phyloP scores from a whole-genome alignment of 2,888 invertebrate genomes.

The Melikaiella ostensackeni region DNA sequence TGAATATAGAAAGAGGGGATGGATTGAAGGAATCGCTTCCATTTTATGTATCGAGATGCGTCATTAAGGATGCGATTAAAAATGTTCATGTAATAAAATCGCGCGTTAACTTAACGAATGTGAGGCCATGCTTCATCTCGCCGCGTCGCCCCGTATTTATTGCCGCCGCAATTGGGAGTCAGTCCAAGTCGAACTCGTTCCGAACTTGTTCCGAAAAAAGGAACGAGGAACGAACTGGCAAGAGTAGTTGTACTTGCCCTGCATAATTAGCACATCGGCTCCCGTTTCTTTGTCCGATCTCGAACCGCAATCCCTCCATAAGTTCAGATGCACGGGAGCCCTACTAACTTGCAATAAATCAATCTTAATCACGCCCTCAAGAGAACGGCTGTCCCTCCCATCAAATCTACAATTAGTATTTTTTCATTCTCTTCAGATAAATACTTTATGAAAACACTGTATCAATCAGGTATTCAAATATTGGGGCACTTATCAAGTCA shows the following conservation, averaged over 20 bases:
- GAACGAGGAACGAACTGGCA: constrained; percentile 52
- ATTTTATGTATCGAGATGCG: constrained; percentile 57
- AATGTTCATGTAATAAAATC: constrained; percentile 74
- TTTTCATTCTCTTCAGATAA: neutral
- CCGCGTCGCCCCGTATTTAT: constrained; percentile 69
- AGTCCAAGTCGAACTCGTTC: constrained; percentile 68
- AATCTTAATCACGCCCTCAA: constrained; percentile 68
- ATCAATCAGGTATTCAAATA: too few relatives aligned
- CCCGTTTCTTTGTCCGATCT: constrained; percentile 58
- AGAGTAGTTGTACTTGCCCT: constrained; percentile 53
- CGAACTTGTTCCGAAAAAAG: constrained; percentile 53
- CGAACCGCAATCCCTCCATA: constrained; percentile 47
- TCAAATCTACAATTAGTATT: neutral
- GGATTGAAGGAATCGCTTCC: constrained; percentile 34
- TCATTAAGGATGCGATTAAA: constrained; percentile 74
- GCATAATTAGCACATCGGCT: constrained; percentile 67
- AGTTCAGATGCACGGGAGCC: constrained; percentile 47
- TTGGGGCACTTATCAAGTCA: too few relatives aligned
- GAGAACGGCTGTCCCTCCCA: constrained; percentile 55
- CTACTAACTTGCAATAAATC: constrained; percentile 65
- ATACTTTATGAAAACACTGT: neutral
- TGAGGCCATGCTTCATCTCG: constrained; percentile 63
- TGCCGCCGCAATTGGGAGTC: constrained; percentile 73
- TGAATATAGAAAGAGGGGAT: neutral
- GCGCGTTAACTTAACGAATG: constrained; percentile 72